phyloP scores from a whole-genome alignment of 2,113 vertebrate species.

The Cettia cetti region DNA sequence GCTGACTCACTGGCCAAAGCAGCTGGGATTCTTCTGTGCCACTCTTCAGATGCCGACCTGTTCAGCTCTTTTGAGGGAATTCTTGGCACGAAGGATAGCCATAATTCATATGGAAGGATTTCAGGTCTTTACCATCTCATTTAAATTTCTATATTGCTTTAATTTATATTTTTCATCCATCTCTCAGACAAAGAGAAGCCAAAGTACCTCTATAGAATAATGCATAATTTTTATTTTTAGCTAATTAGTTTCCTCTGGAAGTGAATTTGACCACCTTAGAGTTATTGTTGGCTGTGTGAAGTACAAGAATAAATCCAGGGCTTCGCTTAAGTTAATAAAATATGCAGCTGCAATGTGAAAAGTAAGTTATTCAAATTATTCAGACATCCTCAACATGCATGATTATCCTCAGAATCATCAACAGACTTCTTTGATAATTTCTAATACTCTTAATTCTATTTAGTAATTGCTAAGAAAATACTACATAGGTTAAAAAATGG shows the following conservation, averaged over 20 bases:
- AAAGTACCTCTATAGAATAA: not conserved
- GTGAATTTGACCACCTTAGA: not conserved
- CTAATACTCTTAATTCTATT: not conserved
- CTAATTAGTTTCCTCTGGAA: not conserved
- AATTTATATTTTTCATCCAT: not conserved
- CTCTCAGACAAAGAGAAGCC: not conserved
- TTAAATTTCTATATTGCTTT: not conserved
- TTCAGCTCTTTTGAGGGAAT: not conserved
- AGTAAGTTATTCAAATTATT: not conserved
- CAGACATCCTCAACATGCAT: not conserved
- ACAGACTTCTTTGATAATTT: not conserved
- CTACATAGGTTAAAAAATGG: not conserved
- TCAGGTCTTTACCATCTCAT: not conserved
- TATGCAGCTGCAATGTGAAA: not conserved
- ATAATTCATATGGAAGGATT: not conserved
- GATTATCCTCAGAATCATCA: not conserved
- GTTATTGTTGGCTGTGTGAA: not conserved
- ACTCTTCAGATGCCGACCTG: fast-evolving
- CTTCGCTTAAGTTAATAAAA: not conserved
- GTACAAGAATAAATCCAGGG: not conserved
- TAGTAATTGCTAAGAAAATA: not conserved
- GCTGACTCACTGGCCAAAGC: not conserved
- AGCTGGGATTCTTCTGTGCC: not conserved
- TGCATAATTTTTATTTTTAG: not conserved
- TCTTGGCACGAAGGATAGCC: not conserved